Evolutionary conservation across 1,140 invertebrate species (phyloP).

Genomic region (Pseudobourletiella spinata): DNA sequence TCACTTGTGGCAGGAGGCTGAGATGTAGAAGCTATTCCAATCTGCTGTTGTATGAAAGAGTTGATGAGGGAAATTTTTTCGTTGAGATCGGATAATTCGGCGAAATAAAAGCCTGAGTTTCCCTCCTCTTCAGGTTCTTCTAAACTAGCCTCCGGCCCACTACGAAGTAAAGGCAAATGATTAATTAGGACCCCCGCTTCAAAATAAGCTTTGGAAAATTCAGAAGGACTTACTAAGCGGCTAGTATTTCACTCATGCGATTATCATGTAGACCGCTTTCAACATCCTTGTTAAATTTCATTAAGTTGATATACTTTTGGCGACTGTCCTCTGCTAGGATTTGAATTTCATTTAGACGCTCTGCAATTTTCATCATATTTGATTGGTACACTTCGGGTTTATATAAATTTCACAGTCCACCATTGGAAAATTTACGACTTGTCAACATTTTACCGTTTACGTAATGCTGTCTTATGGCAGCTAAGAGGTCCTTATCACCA

Average conservation of each 20-base stretch:
- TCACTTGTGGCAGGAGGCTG: not conserved
- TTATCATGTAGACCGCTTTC: not conserved
- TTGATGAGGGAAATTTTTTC: not conserved
- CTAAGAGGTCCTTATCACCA: slow-evolving; percentile 46
- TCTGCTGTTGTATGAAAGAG: not conserved
- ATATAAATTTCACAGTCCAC: not conserved
- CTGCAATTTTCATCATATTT: not conserved
- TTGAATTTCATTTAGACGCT: slow-evolving; percentile 4
- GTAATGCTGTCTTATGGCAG: slow-evolving; percentile 48
- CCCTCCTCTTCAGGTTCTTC: not conserved
- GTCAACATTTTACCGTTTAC: not conserved
- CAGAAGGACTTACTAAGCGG: not conserved
- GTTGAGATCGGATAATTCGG: not conserved
- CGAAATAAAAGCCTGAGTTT: not conserved
- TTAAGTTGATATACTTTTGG: not conserved
- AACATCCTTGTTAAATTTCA: not conserved
- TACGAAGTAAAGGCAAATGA: too few relatives aligned
- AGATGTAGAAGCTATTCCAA: not conserved
- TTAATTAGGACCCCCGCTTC: too few relatives aligned
- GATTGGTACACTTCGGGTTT: not conserved
- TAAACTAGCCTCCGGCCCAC: too few relatives aligned
- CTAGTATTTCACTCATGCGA: not conserved
- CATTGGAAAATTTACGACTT: not conserved
- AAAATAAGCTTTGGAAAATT: too few relatives aligned
- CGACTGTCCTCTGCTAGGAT: not conserved